A percentile compares a stretch with the other conserved stretches of the same genome.
These are phyloP conservation scores for Priocnemis perturbator DNA, from an alignment of 2,888 invertebrate genomes.

Conservation along the genomic window DNA sequence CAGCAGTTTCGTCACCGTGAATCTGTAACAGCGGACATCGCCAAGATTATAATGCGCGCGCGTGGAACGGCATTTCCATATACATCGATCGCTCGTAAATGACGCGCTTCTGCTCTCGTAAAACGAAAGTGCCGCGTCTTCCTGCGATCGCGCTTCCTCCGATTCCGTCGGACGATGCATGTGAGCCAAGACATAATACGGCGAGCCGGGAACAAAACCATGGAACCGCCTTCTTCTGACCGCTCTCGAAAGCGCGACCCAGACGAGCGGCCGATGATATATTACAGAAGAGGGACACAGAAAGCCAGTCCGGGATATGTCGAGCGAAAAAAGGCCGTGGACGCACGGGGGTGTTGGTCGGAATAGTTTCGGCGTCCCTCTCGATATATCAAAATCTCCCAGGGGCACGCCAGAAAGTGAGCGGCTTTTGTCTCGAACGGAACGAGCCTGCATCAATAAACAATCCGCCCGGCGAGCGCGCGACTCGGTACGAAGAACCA, in stretches of 20 bases:
- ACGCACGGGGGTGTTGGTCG: slow-evolving; percentile 55
- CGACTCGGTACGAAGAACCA: too few species aligned
- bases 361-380: slow-evolving; percentile 54
- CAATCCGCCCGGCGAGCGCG: slow-evolving; percentile 30
- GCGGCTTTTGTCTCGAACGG: slow-evolving; percentile 31
- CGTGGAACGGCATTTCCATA: slow-evolving; percentile 13
- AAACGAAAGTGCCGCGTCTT: slow-evolving; percentile 26
- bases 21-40: slow-evolving; percentile 73
- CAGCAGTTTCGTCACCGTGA: slow-evolving; percentile 76
- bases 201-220: too few species aligned
- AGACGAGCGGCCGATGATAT: slow-evolving; percentile 45
- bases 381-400: slow-evolving; percentile 54
- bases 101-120: slow-evolving; percentile 21
- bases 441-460: slow-evolving; percentile 60
- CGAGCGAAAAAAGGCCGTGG: slow-evolving; percentile 29
- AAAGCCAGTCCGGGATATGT: slow-evolving; percentile 24
- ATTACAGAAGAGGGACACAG: slow-evolving; percentile 41
- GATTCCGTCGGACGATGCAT: not conserved
- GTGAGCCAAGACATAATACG: not conserved
- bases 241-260: slow-evolving; percentile 30
- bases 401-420: slow-evolving; percentile 27
- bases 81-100: slow-evolving; percentile 24
- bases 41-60: slow-evolving; percentile 28
- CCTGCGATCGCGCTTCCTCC: slow-evolving; percentile 10
- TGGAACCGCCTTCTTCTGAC: not conserved